Conservation (phyloP, 1,140 invertebrate genomes). For the Branchinecta lynchi region DNA sequence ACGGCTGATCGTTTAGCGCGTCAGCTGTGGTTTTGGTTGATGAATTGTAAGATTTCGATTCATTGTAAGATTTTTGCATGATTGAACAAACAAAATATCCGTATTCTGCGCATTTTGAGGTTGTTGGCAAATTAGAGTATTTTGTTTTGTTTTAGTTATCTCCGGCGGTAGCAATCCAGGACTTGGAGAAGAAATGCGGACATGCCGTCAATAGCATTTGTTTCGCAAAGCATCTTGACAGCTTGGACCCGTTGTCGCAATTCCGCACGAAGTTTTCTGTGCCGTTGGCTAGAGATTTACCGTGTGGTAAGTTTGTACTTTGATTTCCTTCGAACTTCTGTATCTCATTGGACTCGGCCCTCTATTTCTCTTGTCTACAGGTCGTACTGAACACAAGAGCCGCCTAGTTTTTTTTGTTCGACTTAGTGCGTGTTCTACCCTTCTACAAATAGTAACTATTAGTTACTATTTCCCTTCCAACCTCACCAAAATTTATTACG, state of each 20-base stretch:
- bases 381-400: no score
- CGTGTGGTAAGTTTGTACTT: conserved; percentile 28
- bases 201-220: conserved; percentile 21
- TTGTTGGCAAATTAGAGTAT: not conserved
- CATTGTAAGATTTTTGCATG: no score
- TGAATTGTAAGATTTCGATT: no score
- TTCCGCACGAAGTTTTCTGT: conserved; percentile 32
- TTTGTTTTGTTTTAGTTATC: conserved; percentile 3
- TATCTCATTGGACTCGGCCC: not conserved
- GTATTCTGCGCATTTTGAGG: no score
- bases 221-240: conserved; percentile 34
- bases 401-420: no score
- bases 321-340: not conserved
- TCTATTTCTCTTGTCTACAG: conserved; percentile 13
- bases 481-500: no score
- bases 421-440: no score
- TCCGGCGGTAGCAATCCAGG: not conserved
- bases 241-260: conserved; percentile 29
- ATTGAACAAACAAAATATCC: no score
- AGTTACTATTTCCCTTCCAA: no score
- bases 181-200: conserved; percentile 17
- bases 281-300: conserved; percentile 33
- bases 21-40: no score
- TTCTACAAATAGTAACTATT: no score
- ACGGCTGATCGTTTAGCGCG: no score